These are phyloP conservation scores for Odocoileus hemionus DNA, from an alignment of 2,113 vertebrate species.

Conservation along the genomic window DNA sequence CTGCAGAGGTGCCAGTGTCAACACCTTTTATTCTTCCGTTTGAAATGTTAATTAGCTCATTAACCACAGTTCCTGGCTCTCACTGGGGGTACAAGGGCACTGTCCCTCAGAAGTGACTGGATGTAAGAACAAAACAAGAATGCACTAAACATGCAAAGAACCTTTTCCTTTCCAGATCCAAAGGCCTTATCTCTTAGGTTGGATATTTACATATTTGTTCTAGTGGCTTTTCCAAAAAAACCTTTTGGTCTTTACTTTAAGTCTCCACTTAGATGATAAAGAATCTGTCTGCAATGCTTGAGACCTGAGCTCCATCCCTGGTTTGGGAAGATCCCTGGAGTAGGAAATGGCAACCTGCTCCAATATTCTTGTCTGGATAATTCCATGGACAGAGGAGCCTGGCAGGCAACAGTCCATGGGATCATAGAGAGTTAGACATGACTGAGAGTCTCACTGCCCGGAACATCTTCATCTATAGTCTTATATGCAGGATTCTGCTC, in stretches of 20 bases:
- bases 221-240: not conserved
- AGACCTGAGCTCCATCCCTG: not conserved
- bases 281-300: not conserved
- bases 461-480: not conserved
- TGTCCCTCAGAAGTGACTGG: not conserved
- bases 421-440: not conserved
- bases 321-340: not conserved
- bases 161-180: not conserved
- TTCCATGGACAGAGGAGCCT: not conserved
- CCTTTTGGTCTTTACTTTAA: not conserved
- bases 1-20: not conserved
- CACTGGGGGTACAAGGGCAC: not conserved
- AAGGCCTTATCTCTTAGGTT: not conserved
- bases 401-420: not conserved
- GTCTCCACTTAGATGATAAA: not conserved
- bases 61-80: slow-evolving; percentile 1
- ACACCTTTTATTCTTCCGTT: slow-evolving; percentile 16
- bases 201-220: not conserved
- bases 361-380: not conserved
- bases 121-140: not conserved
- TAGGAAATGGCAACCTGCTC: not conserved
- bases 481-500: not conserved
- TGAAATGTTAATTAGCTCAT: slow-evolving; percentile 52
- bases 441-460: not conserved
- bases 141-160: not conserved